Base-by-base conservation (phyloP, 2,797 vertebrate species). In the Sebastes hubbsi region DNA sequence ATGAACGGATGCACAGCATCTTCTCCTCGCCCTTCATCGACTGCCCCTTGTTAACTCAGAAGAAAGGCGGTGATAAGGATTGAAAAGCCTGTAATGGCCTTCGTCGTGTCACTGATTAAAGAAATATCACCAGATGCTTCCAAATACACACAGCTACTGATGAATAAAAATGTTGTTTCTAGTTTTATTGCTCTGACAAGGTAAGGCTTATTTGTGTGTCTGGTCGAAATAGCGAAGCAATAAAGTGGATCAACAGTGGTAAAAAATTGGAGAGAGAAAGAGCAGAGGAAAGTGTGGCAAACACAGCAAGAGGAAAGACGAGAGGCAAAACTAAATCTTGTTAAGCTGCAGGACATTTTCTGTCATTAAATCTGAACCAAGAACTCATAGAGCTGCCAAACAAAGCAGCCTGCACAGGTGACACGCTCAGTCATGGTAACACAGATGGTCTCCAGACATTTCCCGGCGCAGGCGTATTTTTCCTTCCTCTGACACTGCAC, bases 341-440 rank as follows among this genome's bases (percentile, higher is more conserved):
- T 90, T 89, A 82, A 80, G 65, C 82, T 61, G 83, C 76, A 25
- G 88, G 87, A 90, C 75, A 80, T 89, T 85, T 84, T 76, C 63
- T 74, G 78, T 85, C 88, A 87, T 92, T 91, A 91, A 88, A 87
- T 81, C 63, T 24, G 25, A 76, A 73, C 20, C 29, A 25, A 63
- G 75, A 72, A 77, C 25, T 63, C 14, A 38, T 16, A 32, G 74
- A 58, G 66, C 77, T 61, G 75, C 65, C 42, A 70, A 77, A 77
- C 61, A 85, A 76, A 81, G 56, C n/a, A 13, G 49, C 62, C 68
- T 10, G 70, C 72, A 59, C 81, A 83, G 84, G 81, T 88, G 81
- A 80, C 70, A 81, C 61, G 13, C 56, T 66, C 36, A 56, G 76
- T 88, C 84, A 29, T 84, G 81, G 90, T 4, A 81, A 91, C 83